Evolutionary conservation across 2,113 vertebrate species (phyloP).

Genomic region (Cinclus cinclus): DNA sequence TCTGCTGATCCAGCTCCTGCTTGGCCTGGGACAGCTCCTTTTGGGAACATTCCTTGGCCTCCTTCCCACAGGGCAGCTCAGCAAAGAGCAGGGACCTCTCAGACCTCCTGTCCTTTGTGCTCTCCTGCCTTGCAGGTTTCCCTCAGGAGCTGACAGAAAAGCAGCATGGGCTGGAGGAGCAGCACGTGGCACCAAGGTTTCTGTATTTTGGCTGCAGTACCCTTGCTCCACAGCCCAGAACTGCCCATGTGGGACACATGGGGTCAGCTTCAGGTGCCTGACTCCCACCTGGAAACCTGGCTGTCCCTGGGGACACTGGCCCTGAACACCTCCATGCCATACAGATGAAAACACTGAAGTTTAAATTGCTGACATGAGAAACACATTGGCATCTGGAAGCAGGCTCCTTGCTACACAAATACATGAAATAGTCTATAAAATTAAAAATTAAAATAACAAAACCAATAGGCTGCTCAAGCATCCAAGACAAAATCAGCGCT

Average conservation of each 20-base stretch:
- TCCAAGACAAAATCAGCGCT: neutral
- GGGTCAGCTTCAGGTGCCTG: neutral
- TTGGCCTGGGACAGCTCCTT: neutral
- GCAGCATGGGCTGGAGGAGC: fast-evolving
- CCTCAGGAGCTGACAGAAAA: neutral
- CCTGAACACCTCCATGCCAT: neutral
- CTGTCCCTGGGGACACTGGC: neutral
- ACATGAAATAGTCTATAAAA: neutral
- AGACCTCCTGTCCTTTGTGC: neutral
- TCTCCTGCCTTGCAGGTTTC: neutral
- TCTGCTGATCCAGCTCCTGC: neutral
- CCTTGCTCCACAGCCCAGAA: neutral
- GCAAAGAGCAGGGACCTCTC: fast-evolving
- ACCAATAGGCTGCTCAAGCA: neutral
- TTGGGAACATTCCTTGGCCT: neutral
- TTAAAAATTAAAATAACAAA: neutral
- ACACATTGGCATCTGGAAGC: neutral
- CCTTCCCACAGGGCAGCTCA: neutral
- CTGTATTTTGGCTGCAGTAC: neutral
- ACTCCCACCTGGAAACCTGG: neutral
- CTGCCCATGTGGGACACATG: neutral
- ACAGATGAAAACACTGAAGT: neutral
- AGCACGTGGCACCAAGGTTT: neutral
- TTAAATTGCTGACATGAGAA: neutral
- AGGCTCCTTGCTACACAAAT: neutral